Conservation (phyloP, 2,888 invertebrate genomes). For the Rosalia funebris region DNA sequence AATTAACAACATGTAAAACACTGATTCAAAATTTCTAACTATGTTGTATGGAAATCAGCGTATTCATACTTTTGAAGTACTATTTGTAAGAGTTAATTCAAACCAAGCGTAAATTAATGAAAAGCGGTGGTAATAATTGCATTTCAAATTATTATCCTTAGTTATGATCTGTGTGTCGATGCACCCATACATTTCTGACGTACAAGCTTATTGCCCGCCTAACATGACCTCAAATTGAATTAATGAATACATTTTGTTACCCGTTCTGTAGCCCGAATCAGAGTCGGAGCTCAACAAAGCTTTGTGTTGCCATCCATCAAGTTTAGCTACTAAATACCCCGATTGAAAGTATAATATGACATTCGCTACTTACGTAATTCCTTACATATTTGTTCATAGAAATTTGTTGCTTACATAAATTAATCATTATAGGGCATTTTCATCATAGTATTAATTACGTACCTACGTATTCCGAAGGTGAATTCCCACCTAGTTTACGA, state of each 20-base stretch:
- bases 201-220: slow-evolving; percentile 5
- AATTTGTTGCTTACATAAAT: slow-evolving; percentile 4
- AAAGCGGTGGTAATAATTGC: no score
- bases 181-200: neutral
- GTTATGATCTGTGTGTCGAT: neutral
- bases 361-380: slow-evolving; percentile 8
- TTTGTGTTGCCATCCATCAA: slow-evolving; percentile 1
- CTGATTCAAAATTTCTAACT: no score
- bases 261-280: neutral
- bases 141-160: no score
- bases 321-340: neutral
- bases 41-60: no score
- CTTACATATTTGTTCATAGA: slow-evolving; percentile 1
- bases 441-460: slow-evolving; percentile 11
- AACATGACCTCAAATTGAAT: slow-evolving; percentile 11
- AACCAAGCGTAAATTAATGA: no score
- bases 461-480: slow-evolving; percentile 11
- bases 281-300: slow-evolving; percentile 11
- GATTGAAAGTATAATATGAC: slow-evolving; percentile 5
- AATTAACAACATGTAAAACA: no score
- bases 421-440: slow-evolving; percentile 13
- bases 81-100: no score
- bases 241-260: slow-evolving; percentile 6
- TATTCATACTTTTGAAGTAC: no score
- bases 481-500: slow-evolving; percentile 8